These are phyloP conservation scores for Patiria pectinifera DNA, from an alignment of 53 echinoderm and acorn worm species.

Conservation along the genomic window DNA sequence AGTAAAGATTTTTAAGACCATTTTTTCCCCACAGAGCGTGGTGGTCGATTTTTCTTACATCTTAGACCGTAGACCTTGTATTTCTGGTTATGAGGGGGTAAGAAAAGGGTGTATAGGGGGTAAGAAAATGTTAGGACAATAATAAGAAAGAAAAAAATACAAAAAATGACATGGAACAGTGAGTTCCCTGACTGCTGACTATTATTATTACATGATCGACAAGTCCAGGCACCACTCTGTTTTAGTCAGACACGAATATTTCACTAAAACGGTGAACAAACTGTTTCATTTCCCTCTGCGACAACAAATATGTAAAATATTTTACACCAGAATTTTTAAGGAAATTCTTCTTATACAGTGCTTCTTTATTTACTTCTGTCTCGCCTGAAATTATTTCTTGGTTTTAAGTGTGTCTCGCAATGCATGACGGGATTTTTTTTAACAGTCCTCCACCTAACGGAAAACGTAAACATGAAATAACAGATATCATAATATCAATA, in stretches of 20 bases:
- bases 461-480: conserved; percentile 10
- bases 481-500: not conserved
- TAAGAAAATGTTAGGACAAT: too few species aligned
- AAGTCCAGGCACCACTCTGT: not conserved
- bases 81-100: too few species aligned
- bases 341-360: too few species aligned
- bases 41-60: too few species aligned
- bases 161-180: not conserved
- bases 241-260: not conserved
- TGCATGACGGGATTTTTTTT: conserved; percentile 39
- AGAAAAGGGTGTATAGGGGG: too few species aligned
- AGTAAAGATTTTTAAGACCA: not conserved
- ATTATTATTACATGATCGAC: not conserved
- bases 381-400: not conserved
- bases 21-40: not conserved
- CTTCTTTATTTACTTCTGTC: too few species aligned
- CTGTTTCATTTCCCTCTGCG: not conserved
- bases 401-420: conserved; percentile 22
- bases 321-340: too few species aligned
- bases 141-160: too few species aligned
- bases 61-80: too few species aligned
- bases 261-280: not conserved
- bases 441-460: conserved; percentile 18
- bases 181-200: not conserved
- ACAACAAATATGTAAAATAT: not conserved